Percentiles rank a stretch among this genome's conserved stretches.
These are phyloP conservation scores for Drosophila sucinea DNA, from an alignment of 1,140 invertebrate genomes.

Conservation along the genomic window DNA sequence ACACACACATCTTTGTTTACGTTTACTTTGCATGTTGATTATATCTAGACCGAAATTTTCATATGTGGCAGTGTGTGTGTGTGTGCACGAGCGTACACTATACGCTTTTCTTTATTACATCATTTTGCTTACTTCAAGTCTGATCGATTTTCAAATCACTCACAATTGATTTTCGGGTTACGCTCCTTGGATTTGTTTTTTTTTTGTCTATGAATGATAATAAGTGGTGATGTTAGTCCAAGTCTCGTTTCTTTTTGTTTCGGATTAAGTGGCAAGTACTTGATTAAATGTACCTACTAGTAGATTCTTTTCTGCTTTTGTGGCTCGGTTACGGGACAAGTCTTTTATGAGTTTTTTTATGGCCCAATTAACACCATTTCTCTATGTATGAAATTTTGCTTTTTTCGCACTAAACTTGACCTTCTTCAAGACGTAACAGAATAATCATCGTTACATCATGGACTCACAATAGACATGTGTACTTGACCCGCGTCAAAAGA, in stretches of 20 bases:
- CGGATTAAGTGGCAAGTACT: slow-evolving; percentile 45
- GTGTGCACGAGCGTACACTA: slow-evolving; percentile 3
- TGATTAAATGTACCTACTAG: slow-evolving; percentile 2
- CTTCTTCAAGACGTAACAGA: slow-evolving; percentile 27
- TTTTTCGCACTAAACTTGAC: slow-evolving; percentile 66
- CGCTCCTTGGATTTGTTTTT: slow-evolving; percentile 4
- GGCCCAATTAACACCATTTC: slow-evolving; percentile 54
- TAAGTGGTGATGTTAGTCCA: not conserved
- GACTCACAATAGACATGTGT: not conserved
- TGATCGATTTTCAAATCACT: slow-evolving; percentile 24
- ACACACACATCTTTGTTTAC: slow-evolving; percentile 54
- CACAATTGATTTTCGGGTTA: slow-evolving; percentile 17
- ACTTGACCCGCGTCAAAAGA: slow-evolving; percentile 25
- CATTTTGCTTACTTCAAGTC: slow-evolving; percentile 45
- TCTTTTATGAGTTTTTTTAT: slow-evolving; percentile 48
- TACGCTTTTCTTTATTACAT: slow-evolving; percentile 66
- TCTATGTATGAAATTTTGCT: not conserved
- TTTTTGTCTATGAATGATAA: not conserved
- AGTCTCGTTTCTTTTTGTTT: slow-evolving; percentile 35
- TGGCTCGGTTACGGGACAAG: slow-evolving; percentile 24
- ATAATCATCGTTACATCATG: slow-evolving; percentile 50
- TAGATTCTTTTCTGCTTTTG: slow-evolving; percentile 29
- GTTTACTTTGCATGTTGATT: slow-evolving; percentile 65
- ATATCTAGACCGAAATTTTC: slow-evolving; percentile 46
- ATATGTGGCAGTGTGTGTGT: slow-evolving; percentile 30